These are phyloP conservation scores for Saccopteryx leptura DNA, from an alignment of 2,113 vertebrate genomes.

Conservation along the genomic window DNA sequence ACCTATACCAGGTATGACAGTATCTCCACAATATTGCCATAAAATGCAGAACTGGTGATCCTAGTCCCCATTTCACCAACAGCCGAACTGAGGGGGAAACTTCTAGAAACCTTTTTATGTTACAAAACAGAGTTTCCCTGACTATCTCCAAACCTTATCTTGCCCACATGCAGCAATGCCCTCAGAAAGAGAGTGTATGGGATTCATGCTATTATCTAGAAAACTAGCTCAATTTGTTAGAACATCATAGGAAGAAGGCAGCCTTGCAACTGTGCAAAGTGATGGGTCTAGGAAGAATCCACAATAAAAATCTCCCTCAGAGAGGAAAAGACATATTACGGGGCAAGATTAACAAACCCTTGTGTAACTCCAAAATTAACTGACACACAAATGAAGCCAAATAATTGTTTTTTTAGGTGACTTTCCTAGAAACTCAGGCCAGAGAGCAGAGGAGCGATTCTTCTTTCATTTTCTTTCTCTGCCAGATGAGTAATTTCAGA, in stretches of 20 bases:
- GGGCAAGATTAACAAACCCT: background rate
- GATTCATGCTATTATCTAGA: background rate
- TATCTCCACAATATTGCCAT: background rate
- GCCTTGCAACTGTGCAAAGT: background rate
- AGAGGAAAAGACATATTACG: background rate
- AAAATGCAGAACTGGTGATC: background rate
- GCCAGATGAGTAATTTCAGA: slow-evolving; percentile 81
- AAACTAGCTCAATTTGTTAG: background rate
- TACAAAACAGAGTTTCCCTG: background rate
- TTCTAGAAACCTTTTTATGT: background rate
- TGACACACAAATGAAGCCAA: slow-evolving; percentile 47
- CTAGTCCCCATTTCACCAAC: background rate
- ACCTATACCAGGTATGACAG: background rate
- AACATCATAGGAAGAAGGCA: background rate
- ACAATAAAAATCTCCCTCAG: background rate
- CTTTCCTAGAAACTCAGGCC: slow-evolving; percentile 68
- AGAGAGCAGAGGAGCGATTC: slow-evolving; percentile 42
- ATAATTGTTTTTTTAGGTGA: slow-evolving; percentile 63
- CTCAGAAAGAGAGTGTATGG: background rate
- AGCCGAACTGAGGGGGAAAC: background rate
- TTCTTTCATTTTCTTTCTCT: slow-evolving; percentile 77
- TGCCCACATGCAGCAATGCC: background rate
- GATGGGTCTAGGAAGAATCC: slow-evolving; percentile 3
- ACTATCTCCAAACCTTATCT: background rate
- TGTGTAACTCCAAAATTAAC: slow-evolving; percentile 25